Base-by-base conservation (phyloP, 1,140 invertebrate species). In the Meteorus sp. region DNA sequence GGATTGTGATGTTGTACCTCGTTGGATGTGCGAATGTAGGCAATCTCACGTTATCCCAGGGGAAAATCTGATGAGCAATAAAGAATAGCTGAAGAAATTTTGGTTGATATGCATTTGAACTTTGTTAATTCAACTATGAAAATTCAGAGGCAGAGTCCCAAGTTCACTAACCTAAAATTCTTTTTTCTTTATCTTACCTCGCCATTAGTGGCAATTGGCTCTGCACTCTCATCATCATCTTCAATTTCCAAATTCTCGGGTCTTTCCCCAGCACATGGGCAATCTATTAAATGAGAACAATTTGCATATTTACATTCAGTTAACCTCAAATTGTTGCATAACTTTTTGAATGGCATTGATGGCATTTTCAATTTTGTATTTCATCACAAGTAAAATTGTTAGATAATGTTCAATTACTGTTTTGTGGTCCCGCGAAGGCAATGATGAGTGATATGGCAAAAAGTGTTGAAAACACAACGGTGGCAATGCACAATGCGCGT, bases 1-100 rank as follows among this genome's bases (percentile, higher is more conserved):
- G 94, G 56, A 98, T 88, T 70, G 89, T 90, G 20, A 98, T 85
- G 69, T 90, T 90, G 73, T 98, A 98, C 61, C 90, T 86, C 60
- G 88, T 82, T 20, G 95, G 95, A 69, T 87, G 85, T 19, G 90
- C 84, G 70, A 88, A 88, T 31, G 82, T 83, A 3, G 96, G 96
- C 63, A 98, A 83, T 54, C 93, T 85, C 59, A 93, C 84, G 68
- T 89, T 86, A 59, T 92, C 86, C 94, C 94, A 98, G 25, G 95
- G 94, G 74, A 94, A 98, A 31, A 88, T 82, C 77, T 93, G 82
- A 60, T 59, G 39, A 65, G 17, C 31, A 54, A 53, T 35, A 54
- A 35, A 55, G 17, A 44, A 37, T 45, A 43, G 2, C 20, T 45
- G 6, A 44, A 43, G 27, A 22, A 35, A 35, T 35, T 6, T 20